Percentiles rank a stretch among this genome's conserved stretches.
Conservation (phyloP, 2,113 vertebrate genomes). For the Isichthys henryi region DNA sequence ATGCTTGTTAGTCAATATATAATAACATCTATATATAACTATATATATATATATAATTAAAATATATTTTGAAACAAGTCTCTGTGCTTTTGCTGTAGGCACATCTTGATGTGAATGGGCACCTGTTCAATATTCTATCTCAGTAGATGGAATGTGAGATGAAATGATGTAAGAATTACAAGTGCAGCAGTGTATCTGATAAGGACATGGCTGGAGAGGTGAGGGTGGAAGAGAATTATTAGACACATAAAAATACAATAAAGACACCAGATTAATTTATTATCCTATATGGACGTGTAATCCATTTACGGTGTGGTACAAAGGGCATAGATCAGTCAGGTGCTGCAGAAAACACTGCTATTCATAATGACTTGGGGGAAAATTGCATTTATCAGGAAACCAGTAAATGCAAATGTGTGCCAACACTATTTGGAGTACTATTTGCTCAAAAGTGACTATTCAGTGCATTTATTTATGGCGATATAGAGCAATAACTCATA, state of each 20-base stretch:
- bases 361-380: background rate
- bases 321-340: background rate
- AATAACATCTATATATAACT: background rate
- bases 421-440: background rate
- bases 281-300: background rate
- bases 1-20: background rate
- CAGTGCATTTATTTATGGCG: background rate
- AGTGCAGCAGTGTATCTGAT: constrained; percentile 46
- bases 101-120: constrained; percentile 48
- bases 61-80: background rate
- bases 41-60: background rate
- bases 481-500: background rate
- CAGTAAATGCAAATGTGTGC: background rate
- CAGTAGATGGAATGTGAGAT: constrained; percentile 41
- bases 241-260: background rate
- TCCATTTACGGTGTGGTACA: background rate
- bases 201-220: constrained; percentile 31
- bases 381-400: background rate
- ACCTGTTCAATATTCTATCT: constrained; percentile 49
- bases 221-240: background rate
- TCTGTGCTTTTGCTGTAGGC: constrained; percentile 32
- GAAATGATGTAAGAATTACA: constrained; percentile 50
- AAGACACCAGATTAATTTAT: background rate
- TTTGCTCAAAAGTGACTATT: background rate
- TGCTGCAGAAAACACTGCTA: background rate